Evolutionary conservation across 2,888 invertebrate species (phyloP).

Genomic region (Mactromeris polynyma): DNA sequence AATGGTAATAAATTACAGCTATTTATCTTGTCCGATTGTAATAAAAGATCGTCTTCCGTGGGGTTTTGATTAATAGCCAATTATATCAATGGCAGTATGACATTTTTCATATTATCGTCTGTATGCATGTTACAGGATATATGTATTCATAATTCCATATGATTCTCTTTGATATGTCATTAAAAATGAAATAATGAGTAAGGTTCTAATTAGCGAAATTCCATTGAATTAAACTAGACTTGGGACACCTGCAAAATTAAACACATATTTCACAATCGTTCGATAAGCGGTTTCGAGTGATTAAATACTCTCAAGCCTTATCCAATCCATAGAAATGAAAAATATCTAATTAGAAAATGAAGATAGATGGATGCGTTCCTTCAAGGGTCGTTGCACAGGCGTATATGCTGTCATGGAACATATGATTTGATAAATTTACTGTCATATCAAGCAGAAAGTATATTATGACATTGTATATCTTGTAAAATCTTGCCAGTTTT

Average conservation of each 20-base stretch:
- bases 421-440: not conserved
- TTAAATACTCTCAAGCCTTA: not conserved
- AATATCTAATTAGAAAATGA: not conserved
- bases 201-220: slow-evolving; percentile 3
- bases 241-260: slow-evolving; percentile 19
- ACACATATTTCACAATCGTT: not conserved
- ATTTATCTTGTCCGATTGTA: slow-evolving; percentile 67
- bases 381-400: not conserved
- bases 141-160: slow-evolving; percentile 43
- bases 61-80: slow-evolving; percentile 64
- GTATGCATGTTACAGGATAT: slow-evolving; percentile 44
- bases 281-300: not conserved
- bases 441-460: not conserved
- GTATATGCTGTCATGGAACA: not conserved
- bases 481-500: not conserved
- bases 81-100: slow-evolving; percentile 55
- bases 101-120: slow-evolving; percentile 38
- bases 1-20: slow-evolving; percentile 66
- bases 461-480: not conserved
- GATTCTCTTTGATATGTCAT: slow-evolving; percentile 54
- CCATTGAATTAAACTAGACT: not conserved
- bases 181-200: slow-evolving; percentile 13
- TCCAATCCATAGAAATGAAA: not conserved
- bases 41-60: slow-evolving; percentile 62
- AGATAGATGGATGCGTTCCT: not conserved